Percentiles rank a stretch among this genome's conserved stretches.
Evolutionary conservation across 2,113 vertebrate genomes (phyloP).

Genomic region (Rhineura floridana): DNA sequence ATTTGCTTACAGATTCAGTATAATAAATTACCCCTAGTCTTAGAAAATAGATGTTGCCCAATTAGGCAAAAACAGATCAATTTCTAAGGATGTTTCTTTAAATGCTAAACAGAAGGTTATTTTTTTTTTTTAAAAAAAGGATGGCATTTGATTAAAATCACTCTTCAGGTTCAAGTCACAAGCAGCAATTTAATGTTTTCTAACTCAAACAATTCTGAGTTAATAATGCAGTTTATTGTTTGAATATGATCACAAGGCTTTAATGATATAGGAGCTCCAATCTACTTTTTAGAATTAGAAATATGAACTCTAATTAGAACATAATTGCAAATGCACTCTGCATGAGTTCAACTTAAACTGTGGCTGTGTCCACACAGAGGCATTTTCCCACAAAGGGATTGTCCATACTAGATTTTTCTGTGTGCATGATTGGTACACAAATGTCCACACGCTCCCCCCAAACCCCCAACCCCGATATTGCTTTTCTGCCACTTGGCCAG

Average conservation of each 20-base stretch:
- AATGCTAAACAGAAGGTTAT: slow-evolving; percentile 75
- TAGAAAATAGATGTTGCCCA: slow-evolving; percentile 73
- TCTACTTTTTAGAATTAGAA: slow-evolving; percentile 59
- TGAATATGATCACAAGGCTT: slow-evolving; percentile 61
- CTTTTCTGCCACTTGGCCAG: too few species aligned
- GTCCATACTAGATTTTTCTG: too few species aligned
- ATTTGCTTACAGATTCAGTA: slow-evolving; percentile 59
- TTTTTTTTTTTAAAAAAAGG: slow-evolving; percentile 68
- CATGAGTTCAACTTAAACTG: background rate
- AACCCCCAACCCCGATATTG: too few species aligned
- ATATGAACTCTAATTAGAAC: background rate
- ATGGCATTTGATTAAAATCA: slow-evolving; percentile 76
- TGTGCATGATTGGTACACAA: too few species aligned
- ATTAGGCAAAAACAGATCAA: slow-evolving; percentile 79
- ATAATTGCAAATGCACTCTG: slow-evolving; percentile 28
- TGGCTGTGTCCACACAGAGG: background rate
- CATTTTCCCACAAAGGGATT: too few species aligned
- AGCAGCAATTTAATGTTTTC: slow-evolving; percentile 69
- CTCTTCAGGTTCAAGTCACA: slow-evolving; percentile 71
- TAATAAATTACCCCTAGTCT: slow-evolving; percentile 77
- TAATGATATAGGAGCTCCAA: slow-evolving; percentile 54
- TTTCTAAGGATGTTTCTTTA: slow-evolving; percentile 78
- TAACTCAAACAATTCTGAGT: slow-evolving; percentile 66
- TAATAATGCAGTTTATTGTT: slow-evolving; percentile 75
- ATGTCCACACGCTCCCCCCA: too few species aligned